These are phyloP conservation scores for Tenthredo scrophulariae DNA, from an alignment of 2,888 invertebrate genomes.

Conservation along the genomic window DNA sequence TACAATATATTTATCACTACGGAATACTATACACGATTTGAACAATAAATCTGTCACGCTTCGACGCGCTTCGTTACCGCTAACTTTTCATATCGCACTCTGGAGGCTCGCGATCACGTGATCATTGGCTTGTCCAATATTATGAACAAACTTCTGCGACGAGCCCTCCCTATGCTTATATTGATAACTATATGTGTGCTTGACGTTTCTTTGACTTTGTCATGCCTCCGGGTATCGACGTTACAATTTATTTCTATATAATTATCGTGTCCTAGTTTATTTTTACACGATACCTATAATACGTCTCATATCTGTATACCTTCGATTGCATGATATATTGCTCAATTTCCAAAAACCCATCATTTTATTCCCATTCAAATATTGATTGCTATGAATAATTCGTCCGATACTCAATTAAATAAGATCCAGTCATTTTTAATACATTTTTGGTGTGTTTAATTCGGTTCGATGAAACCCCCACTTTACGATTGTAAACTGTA, in stretches of 20 bases:
- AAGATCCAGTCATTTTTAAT: not conserved
- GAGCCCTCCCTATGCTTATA: slow-evolving; percentile 24
- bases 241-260: not conserved
- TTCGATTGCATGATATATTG: not conserved
- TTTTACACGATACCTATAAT: not conserved
- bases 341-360: not conserved
- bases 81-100: not conserved
- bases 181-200: slow-evolving; percentile 5
- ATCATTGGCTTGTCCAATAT: not conserved
- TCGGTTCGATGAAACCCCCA: not conserved
- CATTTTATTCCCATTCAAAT: not conserved
- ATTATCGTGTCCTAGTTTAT: not conserved
- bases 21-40: not conserved
- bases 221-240: not conserved
- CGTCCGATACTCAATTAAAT: not conserved
- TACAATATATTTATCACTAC: not conserved
- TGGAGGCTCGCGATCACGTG: slow-evolving; percentile 41
- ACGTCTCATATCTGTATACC: not conserved
- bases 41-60: slow-evolving; percentile 19
- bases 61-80: slow-evolving; percentile 1
- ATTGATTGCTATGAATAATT: not conserved
- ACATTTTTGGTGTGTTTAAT: not conserved
- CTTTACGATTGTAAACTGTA: not conserved
- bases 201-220: slow-evolving; percentile 22
- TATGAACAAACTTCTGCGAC: slow-evolving; percentile 8